Percentiles rank a stretch among this genome's conserved stretches.
phyloP scores from a whole-genome alignment of 2,797 vertebrate genomes.

The Etheostoma perlongum region DNA sequence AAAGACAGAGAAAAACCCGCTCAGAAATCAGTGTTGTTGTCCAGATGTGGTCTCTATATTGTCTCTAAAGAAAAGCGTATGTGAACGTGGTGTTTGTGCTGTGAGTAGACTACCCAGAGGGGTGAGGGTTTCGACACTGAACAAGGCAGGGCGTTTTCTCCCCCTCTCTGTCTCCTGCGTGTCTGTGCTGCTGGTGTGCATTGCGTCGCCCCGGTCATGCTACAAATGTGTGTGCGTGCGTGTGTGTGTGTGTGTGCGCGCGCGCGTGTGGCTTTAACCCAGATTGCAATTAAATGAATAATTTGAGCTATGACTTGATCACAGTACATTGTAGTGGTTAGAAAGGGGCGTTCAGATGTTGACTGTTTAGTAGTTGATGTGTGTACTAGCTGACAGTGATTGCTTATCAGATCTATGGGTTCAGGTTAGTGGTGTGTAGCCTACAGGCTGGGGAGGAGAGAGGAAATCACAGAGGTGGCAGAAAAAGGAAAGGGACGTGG shows the following conservation, averaged over 20 bases:
- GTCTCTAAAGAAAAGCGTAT: constrained; percentile 16
- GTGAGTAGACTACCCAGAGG: constrained; percentile 40
- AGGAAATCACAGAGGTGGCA: constrained; percentile 18
- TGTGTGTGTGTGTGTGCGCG: not conserved
- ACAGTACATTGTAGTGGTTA: constrained; percentile 40
- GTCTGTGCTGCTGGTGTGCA: constrained; percentile 69
- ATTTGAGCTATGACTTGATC: constrained; percentile 41
- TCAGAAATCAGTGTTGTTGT: constrained; percentile 38
- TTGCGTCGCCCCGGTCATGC: constrained; percentile 22
- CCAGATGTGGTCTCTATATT: constrained; percentile 49
- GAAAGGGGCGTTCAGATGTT: constrained; percentile 54
- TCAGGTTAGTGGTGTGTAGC: constrained; percentile 2
- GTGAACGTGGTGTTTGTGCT: constrained; percentile 43
- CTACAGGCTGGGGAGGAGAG: constrained; percentile 4
- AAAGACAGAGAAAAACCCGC: constrained; percentile 54
- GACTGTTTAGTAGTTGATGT: constrained; percentile 53
- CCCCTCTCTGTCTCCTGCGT: constrained; percentile 70
- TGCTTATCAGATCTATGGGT: constrained; percentile 44
- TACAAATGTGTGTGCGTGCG: constrained; percentile 12
- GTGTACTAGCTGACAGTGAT: not conserved
- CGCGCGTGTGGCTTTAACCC: not conserved
- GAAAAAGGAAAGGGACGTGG: constrained; percentile 17
- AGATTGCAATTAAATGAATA: constrained; percentile 48
- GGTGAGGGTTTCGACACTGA: constrained; percentile 71
- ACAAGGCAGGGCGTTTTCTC: constrained; percentile 89